Base-by-base conservation (phyloP, 2,113 vertebrate species). In the Opisthocomus hoazin region DNA sequence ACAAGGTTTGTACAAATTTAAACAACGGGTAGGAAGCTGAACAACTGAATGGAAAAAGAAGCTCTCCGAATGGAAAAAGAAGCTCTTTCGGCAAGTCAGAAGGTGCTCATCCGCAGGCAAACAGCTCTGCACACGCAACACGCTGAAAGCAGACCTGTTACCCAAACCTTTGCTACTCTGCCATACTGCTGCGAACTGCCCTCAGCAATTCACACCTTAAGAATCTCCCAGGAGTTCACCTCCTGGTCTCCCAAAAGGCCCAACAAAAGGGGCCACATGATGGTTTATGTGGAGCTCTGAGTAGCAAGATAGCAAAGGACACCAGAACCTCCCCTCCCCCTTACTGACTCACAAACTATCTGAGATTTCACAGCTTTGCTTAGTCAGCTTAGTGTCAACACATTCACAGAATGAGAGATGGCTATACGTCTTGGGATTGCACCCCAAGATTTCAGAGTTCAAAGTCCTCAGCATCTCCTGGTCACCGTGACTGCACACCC, bases 341-440 rank as follows among this genome's bases (percentile, higher is more conserved):
- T 84, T 87, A 79, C 90, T 95, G 56, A 87, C 56, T 85, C 41
- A 60, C 92, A 41, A 30, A 45, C 74, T 7, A 86, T 93, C 97
- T 87, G 70, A 96, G 94, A 89, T 96, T 95, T 97, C 98, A 97
- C 97, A 98, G 98, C 98, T 97, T 96, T 97, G 98, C 97, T 97
- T 84, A 51, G 97, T 96, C 97, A 90, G 97, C 96, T 97, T 98
- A 98, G 98, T 98, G 98, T 98, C 90, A 82, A 97, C 97, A 98
- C 99, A 99, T 99, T 99, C 99, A 99, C 98, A 99, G 99, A 99
- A 99, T 99, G 99, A 98, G 99, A 98, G 98, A 98, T 74, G 96
- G 96, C 96, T 92, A 37, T 90, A 98, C 69, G 97, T 94, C 97
- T 93, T 88, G 75, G 97, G 97, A 95, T 88, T 0, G 45, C 43